Conservation (phyloP, 1,140 invertebrate genomes). For the Drosophila lacertosa region DNA sequence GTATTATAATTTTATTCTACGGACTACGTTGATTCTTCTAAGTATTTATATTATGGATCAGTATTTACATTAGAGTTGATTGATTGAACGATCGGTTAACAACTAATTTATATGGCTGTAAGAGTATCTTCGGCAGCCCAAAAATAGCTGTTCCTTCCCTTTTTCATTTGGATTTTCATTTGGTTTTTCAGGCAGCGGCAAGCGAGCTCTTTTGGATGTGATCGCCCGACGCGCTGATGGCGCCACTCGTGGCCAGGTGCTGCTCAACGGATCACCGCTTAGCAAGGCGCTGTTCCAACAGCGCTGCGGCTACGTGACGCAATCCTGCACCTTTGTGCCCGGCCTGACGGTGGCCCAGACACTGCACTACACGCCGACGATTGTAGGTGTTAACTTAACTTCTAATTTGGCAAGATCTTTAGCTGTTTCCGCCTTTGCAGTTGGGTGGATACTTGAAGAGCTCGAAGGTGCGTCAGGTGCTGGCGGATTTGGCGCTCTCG, state of each 20-base stretch:
- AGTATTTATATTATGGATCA: too few relatives aligned
- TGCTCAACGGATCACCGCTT: conserved; percentile 92
- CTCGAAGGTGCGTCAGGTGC: conserved; percentile 91
- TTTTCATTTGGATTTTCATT: too few relatives aligned
- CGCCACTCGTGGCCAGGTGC: conserved; percentile 91
- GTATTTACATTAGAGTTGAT: too few relatives aligned
- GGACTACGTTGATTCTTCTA: too few relatives aligned
- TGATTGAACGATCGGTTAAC: too few relatives aligned
- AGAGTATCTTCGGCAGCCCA: neutral
- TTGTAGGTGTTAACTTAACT: conserved; percentile 84
- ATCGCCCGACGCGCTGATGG: conserved; percentile 91
- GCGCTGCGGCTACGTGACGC: conserved; percentile 93
- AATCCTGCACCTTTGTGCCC: conserved; percentile 91
- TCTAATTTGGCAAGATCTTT: neutral
- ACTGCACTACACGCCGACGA: conserved; percentile 91
- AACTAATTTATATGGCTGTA: too few relatives aligned
- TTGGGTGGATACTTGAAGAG: conserved; percentile 89
- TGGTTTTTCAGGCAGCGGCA: conserved; percentile 91
- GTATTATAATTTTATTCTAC: neutral
- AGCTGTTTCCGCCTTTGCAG: conserved; percentile 83
- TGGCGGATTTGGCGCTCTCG: conserved; percentile 94
- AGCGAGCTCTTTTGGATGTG: conserved; percentile 94
- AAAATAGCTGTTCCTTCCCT: neutral
- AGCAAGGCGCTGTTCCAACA: conserved; percentile 92
- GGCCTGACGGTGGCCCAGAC: conserved; percentile 94